Percentiles rank a stretch among this genome's conserved stretches.
These are phyloP conservation scores for Pycnonotus jocosus DNA, from an alignment of 2,113 vertebrate species.

Conservation along the genomic window DNA sequence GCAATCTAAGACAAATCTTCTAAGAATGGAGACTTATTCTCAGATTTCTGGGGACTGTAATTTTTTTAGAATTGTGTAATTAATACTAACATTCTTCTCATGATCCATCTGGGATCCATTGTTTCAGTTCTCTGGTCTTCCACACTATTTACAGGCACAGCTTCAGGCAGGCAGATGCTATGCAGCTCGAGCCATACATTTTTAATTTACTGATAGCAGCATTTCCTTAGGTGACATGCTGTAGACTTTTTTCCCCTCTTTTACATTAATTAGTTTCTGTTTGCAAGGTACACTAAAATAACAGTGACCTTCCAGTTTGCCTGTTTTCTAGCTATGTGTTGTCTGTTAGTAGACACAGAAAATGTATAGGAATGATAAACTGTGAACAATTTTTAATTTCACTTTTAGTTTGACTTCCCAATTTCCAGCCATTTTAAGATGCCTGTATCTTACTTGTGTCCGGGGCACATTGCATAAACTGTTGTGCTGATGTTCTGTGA, in stretches of 20 bases:
- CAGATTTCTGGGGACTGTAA: background rate
- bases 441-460: background rate
- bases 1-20: background rate
- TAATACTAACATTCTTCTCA: background rate
- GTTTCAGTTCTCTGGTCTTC: background rate
- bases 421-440: background rate
- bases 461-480: background rate
- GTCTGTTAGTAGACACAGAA: background rate
- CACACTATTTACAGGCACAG: background rate
- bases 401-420: background rate
- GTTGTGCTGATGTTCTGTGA: background rate
- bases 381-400: background rate
- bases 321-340: background rate
- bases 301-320: background rate
- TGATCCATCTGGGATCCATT: background rate
- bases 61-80: background rate
- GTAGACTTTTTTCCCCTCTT: background rate
- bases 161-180: conserved; percentile 13
- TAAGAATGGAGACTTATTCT: background rate
- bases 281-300: background rate
- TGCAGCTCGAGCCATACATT: conserved; percentile 6
- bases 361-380: background rate
- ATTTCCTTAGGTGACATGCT: background rate
- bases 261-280: background rate
- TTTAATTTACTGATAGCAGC: conserved; percentile 16